A percentile compares a stretch with the other conserved stretches of the same genome.
Conservation (phyloP, 1,140 invertebrate species). For the Pseudomyrmex concolor region DNA sequence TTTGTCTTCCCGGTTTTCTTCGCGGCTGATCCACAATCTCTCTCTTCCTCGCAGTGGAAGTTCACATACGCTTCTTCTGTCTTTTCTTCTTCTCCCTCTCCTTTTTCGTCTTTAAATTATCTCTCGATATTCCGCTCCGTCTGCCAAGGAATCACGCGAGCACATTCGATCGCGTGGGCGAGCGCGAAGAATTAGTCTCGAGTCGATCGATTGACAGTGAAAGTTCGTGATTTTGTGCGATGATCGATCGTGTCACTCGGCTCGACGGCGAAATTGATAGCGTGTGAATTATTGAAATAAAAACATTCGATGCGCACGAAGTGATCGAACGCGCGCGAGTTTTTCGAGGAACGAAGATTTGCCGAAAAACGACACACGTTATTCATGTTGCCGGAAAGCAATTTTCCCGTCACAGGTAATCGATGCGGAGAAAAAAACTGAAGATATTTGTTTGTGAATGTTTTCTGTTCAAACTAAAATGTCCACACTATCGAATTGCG, state of each 20-base stretch:
- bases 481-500: background rate
- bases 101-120: slow-evolving; percentile 37
- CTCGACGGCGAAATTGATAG: background rate
- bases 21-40: background rate
- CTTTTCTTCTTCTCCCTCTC: slow-evolving; percentile 26
- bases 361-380: slow-evolving; percentile 49
- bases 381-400: slow-evolving; percentile 84
- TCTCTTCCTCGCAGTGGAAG: background rate
- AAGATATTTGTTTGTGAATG: background rate
- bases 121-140: slow-evolving; percentile 1
- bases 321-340: background rate
- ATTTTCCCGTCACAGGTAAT: slow-evolving; percentile 85
- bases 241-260: background rate
- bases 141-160: slow-evolving; percentile 11
- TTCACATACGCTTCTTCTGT: background rate
- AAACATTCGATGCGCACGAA: background rate
- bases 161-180: slow-evolving; percentile 39
- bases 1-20: too few species aligned
- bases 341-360: slow-evolving; percentile 39
- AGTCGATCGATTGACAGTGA: slow-evolving; percentile 10
- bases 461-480: background rate
- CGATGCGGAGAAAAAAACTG: too few species aligned
- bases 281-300: background rate
- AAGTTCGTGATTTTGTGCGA: slow-evolving; percentile 35
- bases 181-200: slow-evolving; percentile 6